These are phyloP conservation scores for Synanthedon andrenaeformis DNA, from an alignment of 2,888 invertebrate genomes.

Conservation along the genomic window DNA sequence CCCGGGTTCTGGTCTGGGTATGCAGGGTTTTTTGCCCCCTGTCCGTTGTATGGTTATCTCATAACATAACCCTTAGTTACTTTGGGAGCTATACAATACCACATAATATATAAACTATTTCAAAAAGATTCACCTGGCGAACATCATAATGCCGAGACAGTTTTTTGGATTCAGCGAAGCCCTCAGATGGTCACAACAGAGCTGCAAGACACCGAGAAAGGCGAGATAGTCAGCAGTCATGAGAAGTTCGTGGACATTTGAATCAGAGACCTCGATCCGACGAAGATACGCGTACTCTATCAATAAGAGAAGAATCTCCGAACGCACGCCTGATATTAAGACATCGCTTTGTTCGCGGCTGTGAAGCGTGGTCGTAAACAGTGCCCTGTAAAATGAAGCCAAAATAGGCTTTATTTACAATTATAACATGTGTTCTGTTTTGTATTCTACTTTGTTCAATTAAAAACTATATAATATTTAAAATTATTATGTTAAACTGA, in stretches of 20 bases:
- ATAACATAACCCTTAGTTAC: too few relatives aligned
- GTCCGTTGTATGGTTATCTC: too few relatives aligned
- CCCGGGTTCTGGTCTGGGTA: too few relatives aligned
- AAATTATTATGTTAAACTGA: too few relatives aligned
- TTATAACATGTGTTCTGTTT: neutral
- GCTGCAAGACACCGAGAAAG: conserved; percentile 82
- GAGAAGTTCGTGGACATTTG: conserved; percentile 85
- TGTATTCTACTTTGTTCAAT: too few relatives aligned
- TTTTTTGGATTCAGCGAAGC: conserved; percentile 79
- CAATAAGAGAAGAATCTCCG: conserved; percentile 81
- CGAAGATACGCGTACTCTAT: conserved; percentile 89
- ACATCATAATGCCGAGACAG: conserved; percentile 86
- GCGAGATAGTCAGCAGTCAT: conserved; percentile 91
- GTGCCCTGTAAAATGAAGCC: conserved; percentile 64
- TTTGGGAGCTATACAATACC: too few relatives aligned
- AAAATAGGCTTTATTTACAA: neutral
- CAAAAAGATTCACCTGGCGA: conserved; percentile 72
- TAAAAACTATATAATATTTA: too few relatives aligned
- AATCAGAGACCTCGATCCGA: conserved; percentile 78
- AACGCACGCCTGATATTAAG: conserved; percentile 80
- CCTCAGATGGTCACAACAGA: conserved; percentile 83
- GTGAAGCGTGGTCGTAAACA: conserved; percentile 85
- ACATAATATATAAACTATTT: neutral
- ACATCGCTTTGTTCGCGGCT: conserved; percentile 77
- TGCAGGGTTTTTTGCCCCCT: too few relatives aligned